Conservation (phyloP, 2,113 vertebrate genomes). For the Xiphophorus maculatus region DNA sequence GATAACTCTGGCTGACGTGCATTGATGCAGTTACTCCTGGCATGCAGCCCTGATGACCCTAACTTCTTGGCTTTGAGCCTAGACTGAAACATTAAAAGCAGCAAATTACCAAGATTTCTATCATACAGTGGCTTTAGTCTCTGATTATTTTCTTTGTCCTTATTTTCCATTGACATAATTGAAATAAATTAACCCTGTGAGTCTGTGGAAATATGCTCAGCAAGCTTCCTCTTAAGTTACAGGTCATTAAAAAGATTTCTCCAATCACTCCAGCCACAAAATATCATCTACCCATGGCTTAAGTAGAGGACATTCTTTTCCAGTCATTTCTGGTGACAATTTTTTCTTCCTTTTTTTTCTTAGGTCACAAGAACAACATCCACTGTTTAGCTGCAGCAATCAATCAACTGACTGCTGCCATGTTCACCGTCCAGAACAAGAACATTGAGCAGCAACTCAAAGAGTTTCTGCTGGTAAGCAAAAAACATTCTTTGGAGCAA, state of each 20-base stretch:
- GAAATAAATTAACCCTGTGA: constrained; percentile 44
- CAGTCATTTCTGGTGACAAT: not conserved
- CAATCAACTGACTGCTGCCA: constrained; percentile 89
- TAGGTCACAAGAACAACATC: constrained; percentile 92
- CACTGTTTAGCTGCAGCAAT: constrained; percentile 91
- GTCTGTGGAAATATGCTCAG: constrained; percentile 48
- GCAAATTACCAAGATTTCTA: constrained; percentile 64
- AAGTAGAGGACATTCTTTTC: constrained; percentile 16
- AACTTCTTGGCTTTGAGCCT: constrained; percentile 61
- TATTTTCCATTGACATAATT: constrained; percentile 66
- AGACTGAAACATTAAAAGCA: constrained; percentile 57
- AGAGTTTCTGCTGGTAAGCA: constrained; percentile 90
- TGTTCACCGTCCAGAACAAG: constrained; percentile 89
- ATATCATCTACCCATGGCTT: constrained; percentile 34
- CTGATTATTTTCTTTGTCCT: constrained; percentile 67
- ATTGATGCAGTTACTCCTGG: constrained; percentile 70
- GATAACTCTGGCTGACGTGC: constrained; percentile 72
- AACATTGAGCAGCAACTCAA: constrained; percentile 92
- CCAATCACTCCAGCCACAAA: constrained; percentile 18
- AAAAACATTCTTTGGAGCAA: not conserved
- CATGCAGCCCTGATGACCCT: constrained; percentile 59
- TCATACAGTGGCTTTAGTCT: constrained; percentile 60
- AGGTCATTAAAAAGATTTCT: constrained; percentile 47
- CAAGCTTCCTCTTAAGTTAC: constrained; percentile 45
- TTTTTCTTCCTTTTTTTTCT: constrained; percentile 21